Conservation (phyloP, 2,888 invertebrate species). For the Pheosia gnoma region DNA sequence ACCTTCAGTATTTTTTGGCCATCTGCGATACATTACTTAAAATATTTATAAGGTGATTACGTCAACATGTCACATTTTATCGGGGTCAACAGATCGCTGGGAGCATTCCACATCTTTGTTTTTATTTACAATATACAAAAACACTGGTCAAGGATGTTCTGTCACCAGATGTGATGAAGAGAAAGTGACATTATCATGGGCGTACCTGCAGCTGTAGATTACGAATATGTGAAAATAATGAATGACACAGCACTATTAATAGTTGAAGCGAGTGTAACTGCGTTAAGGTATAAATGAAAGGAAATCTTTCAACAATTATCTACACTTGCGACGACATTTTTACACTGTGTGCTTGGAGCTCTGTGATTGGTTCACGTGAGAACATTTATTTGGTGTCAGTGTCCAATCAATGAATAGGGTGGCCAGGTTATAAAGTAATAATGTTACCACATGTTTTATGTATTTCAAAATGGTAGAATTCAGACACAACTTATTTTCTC, state of each 20-base stretch:
- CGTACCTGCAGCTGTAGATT: slow-evolving; percentile 48
- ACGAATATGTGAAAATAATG: slow-evolving; percentile 24
- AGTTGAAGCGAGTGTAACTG: slow-evolving; percentile 47
- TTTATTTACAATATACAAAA: slow-evolving; percentile 79
- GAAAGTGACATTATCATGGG: slow-evolving; percentile 53
- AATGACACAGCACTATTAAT: slow-evolving; percentile 19
- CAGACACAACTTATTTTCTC: no score
- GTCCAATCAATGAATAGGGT: slow-evolving; percentile 48
- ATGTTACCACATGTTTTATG: slow-evolving; percentile 27
- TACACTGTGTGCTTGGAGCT: slow-evolving; percentile 67
- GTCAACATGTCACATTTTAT: slow-evolving; percentile 38
- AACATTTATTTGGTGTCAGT: slow-evolving; percentile 28
- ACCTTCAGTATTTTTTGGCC: background rate
- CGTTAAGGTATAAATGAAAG: slow-evolving; percentile 51
- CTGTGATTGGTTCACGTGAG: slow-evolving; percentile 57
- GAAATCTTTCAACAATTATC: slow-evolving; percentile 48
- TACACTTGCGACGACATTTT: slow-evolving; percentile 76
- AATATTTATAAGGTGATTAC: slow-evolving; percentile 30
- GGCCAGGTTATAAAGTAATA: slow-evolving; percentile 23
- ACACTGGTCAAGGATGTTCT: slow-evolving; percentile 66
- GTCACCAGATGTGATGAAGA: slow-evolving; percentile 55
- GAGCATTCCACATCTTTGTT: slow-evolving; percentile 56
- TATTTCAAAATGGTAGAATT: slow-evolving; percentile 13
- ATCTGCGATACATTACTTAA: background rate
- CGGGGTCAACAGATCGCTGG: slow-evolving; percentile 28